Conservation (phyloP, 2,888 invertebrate species). For the Gasteruption jaculator region DNA sequence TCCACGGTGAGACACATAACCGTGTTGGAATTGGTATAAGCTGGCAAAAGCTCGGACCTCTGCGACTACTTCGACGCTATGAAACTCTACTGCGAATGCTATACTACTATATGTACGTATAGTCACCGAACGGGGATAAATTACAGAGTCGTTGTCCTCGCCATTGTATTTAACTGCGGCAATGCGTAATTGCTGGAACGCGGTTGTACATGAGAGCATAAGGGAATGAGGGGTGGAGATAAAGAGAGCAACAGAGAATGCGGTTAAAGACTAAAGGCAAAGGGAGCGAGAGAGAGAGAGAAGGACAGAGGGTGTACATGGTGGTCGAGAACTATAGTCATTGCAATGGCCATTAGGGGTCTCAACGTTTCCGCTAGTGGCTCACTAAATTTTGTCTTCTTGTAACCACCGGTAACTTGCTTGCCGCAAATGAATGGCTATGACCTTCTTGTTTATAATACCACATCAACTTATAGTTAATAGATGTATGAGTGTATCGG, state of each 20-base stretch:
- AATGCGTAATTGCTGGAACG: slow-evolving; percentile 48
- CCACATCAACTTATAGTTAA: slow-evolving; percentile 35
- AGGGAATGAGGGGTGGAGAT: slow-evolving; percentile 12
- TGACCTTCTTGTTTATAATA: slow-evolving; percentile 32
- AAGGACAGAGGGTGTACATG: slow-evolving; percentile 25
- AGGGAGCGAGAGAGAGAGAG: slow-evolving; percentile 15
- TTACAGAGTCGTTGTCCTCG: slow-evolving; percentile 45
- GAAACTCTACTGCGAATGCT: no score
- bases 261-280: slow-evolving; percentile 3
- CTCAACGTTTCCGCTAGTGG: slow-evolving; percentile 44
- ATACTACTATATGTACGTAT: no score
- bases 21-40: no score
- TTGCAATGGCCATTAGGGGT: slow-evolving; percentile 49
- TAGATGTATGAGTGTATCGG: no score
- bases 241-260: slow-evolving; percentile 16
- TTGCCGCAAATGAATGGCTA: slow-evolving; percentile 45
- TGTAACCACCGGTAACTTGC: slow-evolving; percentile 34
- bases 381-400: slow-evolving; percentile 49
- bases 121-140: slow-evolving; percentile 43
- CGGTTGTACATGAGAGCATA: slow-evolving; percentile 26
- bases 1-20: no score
- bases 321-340: slow-evolving; percentile 41
- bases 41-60: no score
- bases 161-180: slow-evolving; percentile 46
- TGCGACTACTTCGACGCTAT: no score